Evolutionary conservation across 2,888 invertebrate species (phyloP), one percentile per base, ranked within the genome.

Genomic region (Drosophila subquinaria): DNA sequence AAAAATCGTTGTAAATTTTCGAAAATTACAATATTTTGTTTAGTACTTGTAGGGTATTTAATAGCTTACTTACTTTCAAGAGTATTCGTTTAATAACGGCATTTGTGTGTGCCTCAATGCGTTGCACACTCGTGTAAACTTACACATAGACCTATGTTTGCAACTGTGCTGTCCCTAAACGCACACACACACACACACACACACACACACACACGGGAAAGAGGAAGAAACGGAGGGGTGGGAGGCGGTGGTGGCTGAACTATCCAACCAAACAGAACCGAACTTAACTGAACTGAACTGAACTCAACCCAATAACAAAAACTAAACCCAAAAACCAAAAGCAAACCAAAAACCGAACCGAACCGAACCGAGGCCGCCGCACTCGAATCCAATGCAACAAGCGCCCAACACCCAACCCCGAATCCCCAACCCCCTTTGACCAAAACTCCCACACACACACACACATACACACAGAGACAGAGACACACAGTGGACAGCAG

Each of bases 351-450:
- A 62, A 56, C 50, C 55, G 48, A 67, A 73, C 64, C 55, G 48
- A 67, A 73, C 64, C 51, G 65, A 63, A 69, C 73, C 33, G 45
- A 51, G 71, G 57, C 65, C 73, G 61, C 65, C 73, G 51, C 51
- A 52, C 60, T 66, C 52, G 66, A 66, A 60, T 20, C 48, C 60
- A 63, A 56, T 63, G 63, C 63, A 63, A 38, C 45, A 40, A 8
- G 33, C 11, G 40, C 23, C 40, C 11, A 11, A 0, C 9, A 23
- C n/a, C n/a, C n/a, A 17, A 17, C 17, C 17, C 23, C 23, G 0
- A 27, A 5, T 27, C 10, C 33, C 51, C 9, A 38, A 13, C n/a
- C 13, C 13, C 23, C 20, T 17, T 35, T 36, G 35, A 20, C 51
- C 51, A 43, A 13, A 23, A 23, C 48, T 42, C 33, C 42, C 40